Conservation (phyloP, 2,888 invertebrate genomes). For the Charanyca ferruginea region DNA sequence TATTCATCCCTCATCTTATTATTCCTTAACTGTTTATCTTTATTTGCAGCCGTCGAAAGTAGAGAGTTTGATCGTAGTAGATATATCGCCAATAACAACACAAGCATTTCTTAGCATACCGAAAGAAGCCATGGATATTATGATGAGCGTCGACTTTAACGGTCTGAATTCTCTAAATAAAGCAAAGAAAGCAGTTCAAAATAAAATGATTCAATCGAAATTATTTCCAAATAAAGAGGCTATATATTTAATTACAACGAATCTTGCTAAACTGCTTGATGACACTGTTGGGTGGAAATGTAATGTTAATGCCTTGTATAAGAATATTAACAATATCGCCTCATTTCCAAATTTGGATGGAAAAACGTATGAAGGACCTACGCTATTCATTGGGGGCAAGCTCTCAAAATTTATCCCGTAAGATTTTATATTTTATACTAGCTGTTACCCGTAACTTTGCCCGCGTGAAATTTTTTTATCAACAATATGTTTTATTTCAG, state of each 20-base stretch:
- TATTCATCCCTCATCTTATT: neutral
- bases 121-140: constrained; percentile 78
- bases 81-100: constrained; percentile 91
- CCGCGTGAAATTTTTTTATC: neutral
- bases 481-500: constrained; percentile 29
- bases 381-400: constrained; percentile 80
- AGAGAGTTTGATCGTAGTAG: constrained; percentile 92
- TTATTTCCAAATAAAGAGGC: constrained; percentile 63
- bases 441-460: too few relatives aligned
- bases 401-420: constrained; percentile 80
- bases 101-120: constrained; percentile 84
- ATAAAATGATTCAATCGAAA: constrained; percentile 69
- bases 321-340: constrained; percentile 72
- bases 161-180: constrained; percentile 87
- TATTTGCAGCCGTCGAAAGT: constrained; percentile 88
- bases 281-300: constrained; percentile 77
- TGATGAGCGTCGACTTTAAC: constrained; percentile 91
- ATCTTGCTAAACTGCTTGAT: constrained; percentile 70
- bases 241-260: constrained; percentile 77
- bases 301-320: constrained; percentile 73
- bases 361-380: constrained; percentile 75
- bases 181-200: constrained; percentile 88
- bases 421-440: too few relatives aligned
- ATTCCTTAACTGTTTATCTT: constrained; percentile 6
- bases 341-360: constrained; percentile 76